phyloP scores from a whole-genome alignment of 2,113 vertebrate genomes.

The Tragelaphus strepsiceros region DNA sequence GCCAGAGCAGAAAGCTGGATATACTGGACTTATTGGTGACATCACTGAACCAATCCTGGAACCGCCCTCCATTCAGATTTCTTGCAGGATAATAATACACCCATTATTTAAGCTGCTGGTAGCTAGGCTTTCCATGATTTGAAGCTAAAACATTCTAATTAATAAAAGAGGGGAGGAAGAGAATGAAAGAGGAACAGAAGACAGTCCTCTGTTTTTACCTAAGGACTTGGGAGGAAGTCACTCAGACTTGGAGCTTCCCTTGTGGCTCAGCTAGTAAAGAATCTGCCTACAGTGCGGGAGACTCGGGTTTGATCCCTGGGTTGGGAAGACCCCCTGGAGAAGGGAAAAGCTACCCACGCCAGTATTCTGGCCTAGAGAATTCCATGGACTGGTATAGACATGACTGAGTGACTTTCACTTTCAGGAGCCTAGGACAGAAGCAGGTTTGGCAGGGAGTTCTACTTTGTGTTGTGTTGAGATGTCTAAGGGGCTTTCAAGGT shows the following conservation, averaged over 20 bases:
- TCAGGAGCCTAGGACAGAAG: neutral
- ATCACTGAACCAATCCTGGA: neutral
- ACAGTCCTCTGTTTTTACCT: neutral
- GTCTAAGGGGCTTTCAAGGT: neutral
- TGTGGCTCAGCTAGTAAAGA: neutral
- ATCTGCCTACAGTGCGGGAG: neutral
- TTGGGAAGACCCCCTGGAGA: neutral
- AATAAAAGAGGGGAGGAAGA: neutral
- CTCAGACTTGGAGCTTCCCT: neutral
- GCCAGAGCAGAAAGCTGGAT: constrained; percentile 27
- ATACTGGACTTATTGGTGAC: constrained; percentile 13
- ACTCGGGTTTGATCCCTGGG: neutral
- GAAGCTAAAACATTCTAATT: neutral
- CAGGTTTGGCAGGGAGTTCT: neutral
- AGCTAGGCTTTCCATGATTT: neutral
- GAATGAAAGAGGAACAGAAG: neutral
- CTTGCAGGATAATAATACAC: constrained; percentile 28
- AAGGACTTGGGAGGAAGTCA: neutral
- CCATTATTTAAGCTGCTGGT: neutral
- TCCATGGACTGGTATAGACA: neutral
- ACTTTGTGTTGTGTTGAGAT: neutral
- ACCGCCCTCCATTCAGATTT: neutral
- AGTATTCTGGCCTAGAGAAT: neutral
- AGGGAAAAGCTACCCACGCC: neutral
- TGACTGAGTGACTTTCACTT: neutral